Evolutionary conservation across 1,140 invertebrate genomes (phyloP).

Genomic region (Drosophila ohnishii): DNA sequence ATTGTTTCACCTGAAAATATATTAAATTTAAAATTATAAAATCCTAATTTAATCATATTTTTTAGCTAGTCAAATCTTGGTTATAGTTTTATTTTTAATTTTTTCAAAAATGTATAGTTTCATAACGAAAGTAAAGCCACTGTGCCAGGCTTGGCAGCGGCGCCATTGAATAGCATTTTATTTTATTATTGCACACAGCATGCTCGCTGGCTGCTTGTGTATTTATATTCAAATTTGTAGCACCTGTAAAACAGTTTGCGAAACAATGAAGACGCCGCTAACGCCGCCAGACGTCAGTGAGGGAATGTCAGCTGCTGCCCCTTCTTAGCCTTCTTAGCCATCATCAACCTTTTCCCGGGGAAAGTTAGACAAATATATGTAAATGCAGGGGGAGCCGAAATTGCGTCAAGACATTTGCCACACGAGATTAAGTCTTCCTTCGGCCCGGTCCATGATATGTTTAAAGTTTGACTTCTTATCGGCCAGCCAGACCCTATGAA

Average conservation of each 20-base stretch:
- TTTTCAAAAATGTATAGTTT: not conserved
- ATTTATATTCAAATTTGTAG: slow-evolving; percentile 81
- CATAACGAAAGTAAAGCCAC: not conserved
- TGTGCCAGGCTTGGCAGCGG: slow-evolving; percentile 3
- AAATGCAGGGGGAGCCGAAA: slow-evolving; percentile 51
- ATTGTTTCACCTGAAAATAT: too few relatives aligned
- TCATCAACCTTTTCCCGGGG: slow-evolving; percentile 32
- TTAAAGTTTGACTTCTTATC: slow-evolving; percentile 51
- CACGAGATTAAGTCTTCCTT: slow-evolving; percentile 61
- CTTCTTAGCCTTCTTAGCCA: slow-evolving; percentile 5
- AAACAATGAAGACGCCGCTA: slow-evolving; percentile 69
- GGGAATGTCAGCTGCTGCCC: slow-evolving; percentile 42
- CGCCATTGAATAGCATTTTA: slow-evolving; percentile 69
- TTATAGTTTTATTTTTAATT: too few relatives aligned
- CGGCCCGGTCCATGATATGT: slow-evolving; percentile 37
- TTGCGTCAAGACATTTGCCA: slow-evolving; percentile 69
- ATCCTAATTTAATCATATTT: too few relatives aligned
- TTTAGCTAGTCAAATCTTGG: too few relatives aligned
- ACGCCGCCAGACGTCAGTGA: slow-evolving; percentile 35
- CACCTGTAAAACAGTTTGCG: slow-evolving; percentile 75
- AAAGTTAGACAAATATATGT: slow-evolving; percentile 72
- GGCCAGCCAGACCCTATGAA: slow-evolving; percentile 46
- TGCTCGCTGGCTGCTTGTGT: slow-evolving; percentile 55
- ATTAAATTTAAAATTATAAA: too few relatives aligned
- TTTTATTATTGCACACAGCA: slow-evolving; percentile 76